Percentiles rank a stretch among this genome's conserved stretches.
These are phyloP conservation scores for Myripristis murdjan DNA, from an alignment of 2,797 vertebrate species.

Conservation along the genomic window DNA sequence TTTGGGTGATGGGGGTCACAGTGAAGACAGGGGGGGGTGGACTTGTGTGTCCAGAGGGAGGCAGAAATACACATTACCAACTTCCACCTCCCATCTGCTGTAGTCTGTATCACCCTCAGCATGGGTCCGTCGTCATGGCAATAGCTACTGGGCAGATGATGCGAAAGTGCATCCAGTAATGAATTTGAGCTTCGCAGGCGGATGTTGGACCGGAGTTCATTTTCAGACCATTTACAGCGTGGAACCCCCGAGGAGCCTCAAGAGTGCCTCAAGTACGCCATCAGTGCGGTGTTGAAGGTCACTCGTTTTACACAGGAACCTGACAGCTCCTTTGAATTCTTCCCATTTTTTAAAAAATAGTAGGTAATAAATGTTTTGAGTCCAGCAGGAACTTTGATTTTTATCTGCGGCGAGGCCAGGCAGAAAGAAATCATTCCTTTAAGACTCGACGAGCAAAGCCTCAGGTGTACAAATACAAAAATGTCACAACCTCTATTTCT, in stretches of 20 bases:
- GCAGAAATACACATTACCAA: constrained; percentile 52
- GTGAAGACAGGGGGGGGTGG: constrained; percentile 54
- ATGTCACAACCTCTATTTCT: constrained; percentile 44
- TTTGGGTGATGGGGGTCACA: constrained; percentile 55
- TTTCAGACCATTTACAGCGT: constrained; percentile 56
- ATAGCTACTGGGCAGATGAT: constrained; percentile 76
- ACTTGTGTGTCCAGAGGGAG: constrained; percentile 55
- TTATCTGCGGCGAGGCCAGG: constrained; percentile 15
- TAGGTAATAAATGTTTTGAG: constrained; percentile 36
- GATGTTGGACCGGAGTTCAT: constrained; percentile 62
- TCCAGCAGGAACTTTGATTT: constrained; percentile 26
- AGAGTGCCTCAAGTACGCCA: constrained; percentile 35
- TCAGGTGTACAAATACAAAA: constrained; percentile 49
- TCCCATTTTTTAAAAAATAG: constrained; percentile 9
- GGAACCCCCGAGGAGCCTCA: constrained; percentile 19
- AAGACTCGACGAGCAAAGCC: constrained; percentile 24
- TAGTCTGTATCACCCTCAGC: constrained; percentile 59
- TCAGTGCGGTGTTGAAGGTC: constrained; percentile 45
- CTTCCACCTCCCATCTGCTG: constrained; percentile 66
- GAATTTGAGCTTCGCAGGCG: constrained; percentile 67
- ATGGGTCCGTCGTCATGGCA: constrained; percentile 59
- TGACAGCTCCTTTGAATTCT: constrained; percentile 24
- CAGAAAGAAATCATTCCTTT: constrained; percentile 1
- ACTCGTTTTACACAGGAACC: constrained; percentile 32
- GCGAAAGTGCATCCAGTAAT: constrained; percentile 69